These are phyloP conservation scores for Anthopleura sola DNA, from an alignment of 64 coral and sea anemone genomes.

Conservation along the genomic window DNA sequence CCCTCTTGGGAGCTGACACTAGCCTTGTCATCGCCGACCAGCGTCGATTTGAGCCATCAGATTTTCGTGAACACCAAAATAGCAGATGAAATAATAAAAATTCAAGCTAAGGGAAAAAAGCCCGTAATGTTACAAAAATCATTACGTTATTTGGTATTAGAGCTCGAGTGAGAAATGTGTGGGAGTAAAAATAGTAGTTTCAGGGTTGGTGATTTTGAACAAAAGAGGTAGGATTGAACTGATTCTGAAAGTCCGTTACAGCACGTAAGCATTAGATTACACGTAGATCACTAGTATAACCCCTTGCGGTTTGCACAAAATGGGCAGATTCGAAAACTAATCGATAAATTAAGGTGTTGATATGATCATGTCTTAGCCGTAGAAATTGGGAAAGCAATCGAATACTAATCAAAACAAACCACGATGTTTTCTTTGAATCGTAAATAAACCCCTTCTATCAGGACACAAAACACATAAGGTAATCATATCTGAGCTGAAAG, in stretches of 20 bases:
- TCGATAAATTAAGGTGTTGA: constrained; percentile 17
- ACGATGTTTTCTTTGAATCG: background rate
- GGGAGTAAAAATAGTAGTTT: background rate
- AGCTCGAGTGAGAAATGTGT: background rate
- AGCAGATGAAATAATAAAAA: background rate
- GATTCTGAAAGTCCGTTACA: background rate
- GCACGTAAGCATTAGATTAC: constrained; percentile 5
- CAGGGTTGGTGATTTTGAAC: background rate
- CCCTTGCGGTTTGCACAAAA: constrained; percentile 17
- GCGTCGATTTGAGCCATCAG: constrained; percentile 23
- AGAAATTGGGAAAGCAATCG: background rate
- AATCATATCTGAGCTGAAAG: constrained; percentile 4
- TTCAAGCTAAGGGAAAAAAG: background rate
- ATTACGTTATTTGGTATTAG: background rate
- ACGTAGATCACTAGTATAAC: background rate
- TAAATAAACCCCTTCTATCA: background rate
- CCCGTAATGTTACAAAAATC: background rate
- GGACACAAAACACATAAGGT: background rate
- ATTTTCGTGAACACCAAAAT: constrained; percentile 13
- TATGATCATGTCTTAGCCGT: background rate
- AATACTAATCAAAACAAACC: background rate
- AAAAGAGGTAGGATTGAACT: background rate
- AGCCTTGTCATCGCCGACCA: constrained; percentile 9
- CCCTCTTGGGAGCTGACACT: constrained; percentile 54
- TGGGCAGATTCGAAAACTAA: constrained; percentile 17